phyloP scores from a whole-genome alignment of 35 echinoderm and acorn worm species.

The Diadema setosum region DNA sequence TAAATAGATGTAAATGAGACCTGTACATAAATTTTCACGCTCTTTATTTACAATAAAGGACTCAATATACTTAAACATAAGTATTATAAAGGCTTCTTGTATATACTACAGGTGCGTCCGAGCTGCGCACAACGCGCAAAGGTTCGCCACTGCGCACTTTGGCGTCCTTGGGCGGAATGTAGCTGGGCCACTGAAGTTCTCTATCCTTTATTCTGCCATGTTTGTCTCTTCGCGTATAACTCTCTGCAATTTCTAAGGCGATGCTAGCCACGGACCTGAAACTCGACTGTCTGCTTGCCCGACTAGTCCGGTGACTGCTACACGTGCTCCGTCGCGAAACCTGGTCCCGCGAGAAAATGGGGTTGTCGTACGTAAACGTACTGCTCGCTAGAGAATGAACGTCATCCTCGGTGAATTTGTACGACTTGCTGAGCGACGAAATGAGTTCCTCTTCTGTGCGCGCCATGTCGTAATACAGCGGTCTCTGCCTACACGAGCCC shows the following conservation, averaged over 20 bases:
- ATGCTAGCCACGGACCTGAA: constrained; percentile 87
- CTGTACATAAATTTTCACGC: no score
- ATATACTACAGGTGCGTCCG: background rate
- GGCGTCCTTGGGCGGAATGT: constrained; percentile 44
- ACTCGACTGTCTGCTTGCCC: constrained; percentile 79
- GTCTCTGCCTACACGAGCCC: constrained; percentile 58
- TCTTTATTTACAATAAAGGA: background rate
- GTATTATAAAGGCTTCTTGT: constrained; percentile 4
- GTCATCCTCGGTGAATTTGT: constrained; percentile 63
- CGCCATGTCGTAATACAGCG: constrained; percentile 89
- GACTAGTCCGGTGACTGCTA: constrained; percentile 8
- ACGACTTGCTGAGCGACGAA: constrained; percentile 58
- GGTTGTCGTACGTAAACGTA: constrained; percentile 87
- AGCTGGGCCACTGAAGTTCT: constrained; percentile 50
- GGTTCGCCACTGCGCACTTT: constrained; percentile 17
- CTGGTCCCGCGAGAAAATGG: constrained; percentile 54
- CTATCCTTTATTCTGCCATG: background rate
- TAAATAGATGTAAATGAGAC: no score
- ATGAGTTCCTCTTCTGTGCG: constrained; percentile 65
- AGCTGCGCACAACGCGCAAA: constrained; percentile 13
- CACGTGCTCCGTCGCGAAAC: background rate
- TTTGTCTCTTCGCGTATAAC: background rate
- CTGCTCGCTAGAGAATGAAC: constrained; percentile 67
- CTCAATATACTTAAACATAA: background rate
- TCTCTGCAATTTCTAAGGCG: constrained; percentile 44